Conservation (phyloP, 2,113 vertebrate species). For the Hippoglossus stenolepis region DNA sequence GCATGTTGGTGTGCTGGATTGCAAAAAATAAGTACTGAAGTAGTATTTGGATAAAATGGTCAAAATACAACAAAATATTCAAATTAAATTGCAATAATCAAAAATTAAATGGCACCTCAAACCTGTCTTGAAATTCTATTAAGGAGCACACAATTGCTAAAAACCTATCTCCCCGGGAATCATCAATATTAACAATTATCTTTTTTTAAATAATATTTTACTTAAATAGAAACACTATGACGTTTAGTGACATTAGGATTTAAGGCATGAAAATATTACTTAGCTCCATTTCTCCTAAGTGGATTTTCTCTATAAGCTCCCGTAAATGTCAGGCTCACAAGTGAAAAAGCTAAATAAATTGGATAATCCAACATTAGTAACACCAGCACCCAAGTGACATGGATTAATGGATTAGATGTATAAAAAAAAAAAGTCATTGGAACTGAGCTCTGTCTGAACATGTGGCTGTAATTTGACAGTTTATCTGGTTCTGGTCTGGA, state of each 20-base stretch:
- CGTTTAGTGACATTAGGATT: neutral
- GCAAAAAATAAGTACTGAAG: no score
- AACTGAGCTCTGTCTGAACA: neutral
- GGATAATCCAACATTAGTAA: slow-evolving; percentile 4
- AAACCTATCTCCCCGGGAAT: no score
- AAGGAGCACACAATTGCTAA: no score
- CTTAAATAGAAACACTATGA: neutral
- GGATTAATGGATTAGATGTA: slow-evolving; percentile 6
- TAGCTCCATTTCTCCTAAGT: neutral
- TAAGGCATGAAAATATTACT: neutral
- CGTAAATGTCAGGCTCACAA: neutral
- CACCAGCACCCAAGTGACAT: neutral
- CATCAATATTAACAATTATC: no score
- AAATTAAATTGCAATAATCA: no score
- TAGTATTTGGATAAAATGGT: no score
- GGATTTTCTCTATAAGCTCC: neutral
- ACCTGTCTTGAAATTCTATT: no score
- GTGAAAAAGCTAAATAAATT: neutral
- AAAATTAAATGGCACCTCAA: no score
- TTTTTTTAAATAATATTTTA: no score
- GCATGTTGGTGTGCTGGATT: no score
- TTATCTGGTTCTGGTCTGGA: neutral
- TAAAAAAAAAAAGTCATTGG: neutral
- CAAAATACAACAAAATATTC: no score
- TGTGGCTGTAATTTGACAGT: neutral